phyloP scores from a whole-genome alignment of 2,888 invertebrate genomes.

The Hemistola chrysoprasaria region DNA sequence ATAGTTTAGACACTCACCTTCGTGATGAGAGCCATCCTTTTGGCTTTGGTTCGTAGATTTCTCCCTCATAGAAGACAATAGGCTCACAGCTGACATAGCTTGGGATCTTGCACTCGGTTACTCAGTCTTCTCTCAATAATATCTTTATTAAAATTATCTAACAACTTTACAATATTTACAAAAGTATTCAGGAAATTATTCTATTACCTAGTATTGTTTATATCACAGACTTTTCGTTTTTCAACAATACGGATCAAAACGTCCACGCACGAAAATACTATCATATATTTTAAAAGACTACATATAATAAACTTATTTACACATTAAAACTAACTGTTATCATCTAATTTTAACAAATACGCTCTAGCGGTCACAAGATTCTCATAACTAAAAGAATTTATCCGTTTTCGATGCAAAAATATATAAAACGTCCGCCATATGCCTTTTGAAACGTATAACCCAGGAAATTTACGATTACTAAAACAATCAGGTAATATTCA shows the following conservation, averaged over 20 bases:
- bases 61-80: constrained; percentile 77
- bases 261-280: constrained; percentile 82
- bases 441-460: constrained; percentile 77
- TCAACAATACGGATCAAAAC: constrained; percentile 83
- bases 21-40: constrained; percentile 66
- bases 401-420: constrained; percentile 82
- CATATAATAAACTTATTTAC: constrained; percentile 80
- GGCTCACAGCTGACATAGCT: constrained; percentile 81
- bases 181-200: constrained; percentile 77
- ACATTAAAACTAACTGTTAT: constrained; percentile 80
- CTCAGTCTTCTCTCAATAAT: constrained; percentile 80
- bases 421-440: constrained; percentile 83
- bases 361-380: constrained; percentile 79
- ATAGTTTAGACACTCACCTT: constrained; percentile 53
- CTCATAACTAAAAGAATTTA: constrained; percentile 82
- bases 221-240: constrained; percentile 85
- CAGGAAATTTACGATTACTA: constrained; percentile 39
- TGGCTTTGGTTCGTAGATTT: constrained; percentile 71
- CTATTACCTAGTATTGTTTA: constrained; percentile 82
- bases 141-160: constrained; percentile 75
- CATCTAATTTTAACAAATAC: constrained; percentile 80
- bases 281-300: constrained; percentile 78
- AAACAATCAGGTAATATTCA: constrained; percentile 14
- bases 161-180: constrained; percentile 80
- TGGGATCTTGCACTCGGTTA: constrained; percentile 64